These are phyloP conservation scores for Drosophila greeni DNA, from an alignment of 2,888 invertebrate genomes.

Conservation along the genomic window DNA sequence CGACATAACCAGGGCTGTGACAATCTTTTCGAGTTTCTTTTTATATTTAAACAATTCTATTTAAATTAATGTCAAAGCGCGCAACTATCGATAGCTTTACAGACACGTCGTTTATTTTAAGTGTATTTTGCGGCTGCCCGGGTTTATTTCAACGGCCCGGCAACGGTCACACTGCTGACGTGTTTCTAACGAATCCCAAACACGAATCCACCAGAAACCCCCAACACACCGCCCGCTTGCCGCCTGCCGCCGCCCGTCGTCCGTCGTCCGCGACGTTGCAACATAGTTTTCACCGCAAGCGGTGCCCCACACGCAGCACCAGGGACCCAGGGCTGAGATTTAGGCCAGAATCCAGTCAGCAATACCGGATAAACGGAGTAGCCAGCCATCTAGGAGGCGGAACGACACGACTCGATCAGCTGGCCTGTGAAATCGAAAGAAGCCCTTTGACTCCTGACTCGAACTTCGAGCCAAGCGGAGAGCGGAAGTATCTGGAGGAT, in stretches of 20 bases:
- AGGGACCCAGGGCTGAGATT: neutral
- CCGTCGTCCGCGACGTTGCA: constrained; percentile 24
- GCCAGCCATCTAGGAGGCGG: constrained; percentile 2
- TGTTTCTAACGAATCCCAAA: constrained; percentile 53
- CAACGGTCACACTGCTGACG: constrained; percentile 48
- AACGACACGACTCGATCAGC: constrained; percentile 6
- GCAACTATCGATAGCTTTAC: neutral
- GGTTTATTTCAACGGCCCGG: neutral
- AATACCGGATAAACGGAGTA: neutral
- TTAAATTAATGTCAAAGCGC: neutral
- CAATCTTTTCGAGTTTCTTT: too few species aligned
- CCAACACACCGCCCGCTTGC: constrained; percentile 6
- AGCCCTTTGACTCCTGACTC: constrained; percentile 19
- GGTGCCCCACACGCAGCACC: constrained; percentile 4
- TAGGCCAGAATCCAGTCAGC: neutral
- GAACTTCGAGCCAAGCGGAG: neutral
- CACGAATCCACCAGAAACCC: constrained; percentile 41
- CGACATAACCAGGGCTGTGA: too few species aligned
- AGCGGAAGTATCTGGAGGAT: too few species aligned
- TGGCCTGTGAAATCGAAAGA: constrained; percentile 12
- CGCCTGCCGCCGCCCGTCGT: constrained; percentile 14
- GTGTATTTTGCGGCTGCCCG: neutral
- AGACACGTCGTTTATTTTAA: neutral
- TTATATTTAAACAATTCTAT: neutral
- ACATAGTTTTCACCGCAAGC: constrained; percentile 20